Conservation (phyloP, 2,797 vertebrate species). For the Tokudaia tokunoshimensis region DNA sequence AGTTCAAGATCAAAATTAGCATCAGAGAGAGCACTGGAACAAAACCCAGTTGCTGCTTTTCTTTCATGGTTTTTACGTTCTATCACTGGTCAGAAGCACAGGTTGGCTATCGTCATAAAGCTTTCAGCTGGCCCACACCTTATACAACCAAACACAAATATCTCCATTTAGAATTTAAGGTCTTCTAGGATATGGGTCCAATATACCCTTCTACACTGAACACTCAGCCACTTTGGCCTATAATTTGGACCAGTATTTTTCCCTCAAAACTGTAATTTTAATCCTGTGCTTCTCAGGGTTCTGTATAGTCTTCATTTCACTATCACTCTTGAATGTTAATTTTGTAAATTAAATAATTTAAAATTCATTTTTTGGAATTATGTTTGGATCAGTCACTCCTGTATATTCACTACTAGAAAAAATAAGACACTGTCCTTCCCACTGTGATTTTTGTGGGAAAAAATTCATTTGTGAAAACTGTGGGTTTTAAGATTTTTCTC, state of each 20-base stretch:
- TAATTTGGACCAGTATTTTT: background rate
- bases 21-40: background rate
- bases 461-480: background rate
- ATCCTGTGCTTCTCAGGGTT: background rate
- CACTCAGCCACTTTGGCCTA: background rate
- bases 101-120: background rate
- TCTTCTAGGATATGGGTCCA: background rate
- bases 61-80: background rate
- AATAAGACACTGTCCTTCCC: background rate
- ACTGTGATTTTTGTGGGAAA: background rate
- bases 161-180: background rate
- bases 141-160: slow-evolving; percentile 16
- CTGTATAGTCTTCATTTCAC: background rate
- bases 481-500: slow-evolving; percentile 26
- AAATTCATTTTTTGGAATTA: background rate
- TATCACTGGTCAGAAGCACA: background rate
- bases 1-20: background rate
- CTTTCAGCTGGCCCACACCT: background rate
- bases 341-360: slow-evolving; percentile 32
- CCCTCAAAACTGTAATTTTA: background rate
- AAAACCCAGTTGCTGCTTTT: background rate
- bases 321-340: slow-evolving; percentile 2
- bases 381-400: background rate
- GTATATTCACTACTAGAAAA: background rate
- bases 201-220: background rate